A percentile compares a stretch with the other conserved stretches of the same genome.
These are phyloP conservation scores for Orthosia cruda DNA, from an alignment of 2,888 invertebrate species.

Conservation along the genomic window DNA sequence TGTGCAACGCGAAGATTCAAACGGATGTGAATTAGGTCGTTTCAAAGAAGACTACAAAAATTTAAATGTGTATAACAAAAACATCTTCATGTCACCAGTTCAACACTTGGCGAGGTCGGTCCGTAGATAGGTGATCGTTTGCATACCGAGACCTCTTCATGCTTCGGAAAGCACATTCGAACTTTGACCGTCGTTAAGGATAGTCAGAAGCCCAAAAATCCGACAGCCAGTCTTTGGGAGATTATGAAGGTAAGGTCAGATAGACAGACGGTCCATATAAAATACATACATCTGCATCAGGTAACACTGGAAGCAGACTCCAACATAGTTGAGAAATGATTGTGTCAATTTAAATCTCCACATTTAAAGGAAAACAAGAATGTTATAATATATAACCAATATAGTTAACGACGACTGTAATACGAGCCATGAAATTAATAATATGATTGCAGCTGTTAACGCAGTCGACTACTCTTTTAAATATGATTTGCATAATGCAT, in stretches of 20 bases:
- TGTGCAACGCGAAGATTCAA: background rate
- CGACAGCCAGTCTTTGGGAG: too few species aligned
- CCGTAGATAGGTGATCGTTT: too few species aligned
- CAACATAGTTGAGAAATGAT: background rate
- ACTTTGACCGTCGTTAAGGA: too few species aligned
- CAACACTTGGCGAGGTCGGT: too few species aligned
- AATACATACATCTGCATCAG: background rate
- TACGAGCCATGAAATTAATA: slow-evolving; percentile 32
- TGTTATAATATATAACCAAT: slow-evolving; percentile 24
- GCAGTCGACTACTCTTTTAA: slow-evolving; percentile 3
- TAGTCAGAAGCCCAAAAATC: too few species aligned
- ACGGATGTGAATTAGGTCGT: background rate
- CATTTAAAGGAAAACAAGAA: background rate
- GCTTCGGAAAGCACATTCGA: too few species aligned
- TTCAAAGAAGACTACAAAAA: too few species aligned
- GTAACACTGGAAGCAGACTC: background rate
- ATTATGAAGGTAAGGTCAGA: too few species aligned
- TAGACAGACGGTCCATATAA: too few species aligned
- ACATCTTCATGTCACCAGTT: too few species aligned
- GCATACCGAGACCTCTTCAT: too few species aligned
- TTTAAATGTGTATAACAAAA: too few species aligned
- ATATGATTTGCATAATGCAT: slow-evolving; percentile 41
- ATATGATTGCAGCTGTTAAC: slow-evolving; percentile 1
- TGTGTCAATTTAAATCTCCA: background rate
- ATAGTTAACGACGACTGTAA: slow-evolving; percentile 7